Conservation (phyloP, 2,888 invertebrate genomes). For the Alviniconcha strummeri region DNA sequence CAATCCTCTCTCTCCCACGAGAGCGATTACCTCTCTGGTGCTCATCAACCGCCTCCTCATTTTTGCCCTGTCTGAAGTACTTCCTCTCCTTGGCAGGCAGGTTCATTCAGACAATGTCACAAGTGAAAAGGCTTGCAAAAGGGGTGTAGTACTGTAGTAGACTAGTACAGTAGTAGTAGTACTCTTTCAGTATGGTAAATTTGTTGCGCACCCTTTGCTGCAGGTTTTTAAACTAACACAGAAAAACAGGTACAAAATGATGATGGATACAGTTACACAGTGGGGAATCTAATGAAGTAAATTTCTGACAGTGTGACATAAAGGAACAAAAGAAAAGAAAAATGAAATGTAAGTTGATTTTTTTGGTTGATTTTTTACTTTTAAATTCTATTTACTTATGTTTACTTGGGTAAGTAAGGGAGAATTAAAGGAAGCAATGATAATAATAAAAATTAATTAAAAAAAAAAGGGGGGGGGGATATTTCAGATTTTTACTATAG, state of each 20-base stretch:
- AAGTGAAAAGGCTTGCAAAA: not conserved
- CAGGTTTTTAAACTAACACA: too few relatives aligned
- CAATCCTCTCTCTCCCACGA: not conserved
- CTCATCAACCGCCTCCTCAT: slow-evolving; percentile 19
- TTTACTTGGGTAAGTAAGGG: too few relatives aligned
- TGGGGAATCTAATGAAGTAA: too few relatives aligned
- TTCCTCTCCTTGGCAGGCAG: slow-evolving; percentile 21
- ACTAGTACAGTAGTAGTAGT: not conserved
- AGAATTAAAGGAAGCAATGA: too few relatives aligned
- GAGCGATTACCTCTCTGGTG: not conserved
- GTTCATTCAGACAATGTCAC: slow-evolving; percentile 9
- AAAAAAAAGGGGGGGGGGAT: too few relatives aligned
- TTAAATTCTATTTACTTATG: too few relatives aligned
- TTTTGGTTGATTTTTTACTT: not conserved
- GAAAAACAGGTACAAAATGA: too few relatives aligned
- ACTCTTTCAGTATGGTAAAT: not conserved
- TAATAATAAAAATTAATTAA: too few relatives aligned
- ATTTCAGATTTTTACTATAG: too few relatives aligned
- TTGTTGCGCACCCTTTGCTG: not conserved
- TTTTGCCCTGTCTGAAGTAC: slow-evolving; percentile 23
- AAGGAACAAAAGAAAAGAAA: not conserved
- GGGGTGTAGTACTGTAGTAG: not conserved
- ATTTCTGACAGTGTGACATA: not conserved
- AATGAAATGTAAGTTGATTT: not conserved
- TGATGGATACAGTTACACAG: too few relatives aligned